Conservation (phyloP, 2,113 vertebrate genomes). For the Nothocercus nigrocapillus region DNA sequence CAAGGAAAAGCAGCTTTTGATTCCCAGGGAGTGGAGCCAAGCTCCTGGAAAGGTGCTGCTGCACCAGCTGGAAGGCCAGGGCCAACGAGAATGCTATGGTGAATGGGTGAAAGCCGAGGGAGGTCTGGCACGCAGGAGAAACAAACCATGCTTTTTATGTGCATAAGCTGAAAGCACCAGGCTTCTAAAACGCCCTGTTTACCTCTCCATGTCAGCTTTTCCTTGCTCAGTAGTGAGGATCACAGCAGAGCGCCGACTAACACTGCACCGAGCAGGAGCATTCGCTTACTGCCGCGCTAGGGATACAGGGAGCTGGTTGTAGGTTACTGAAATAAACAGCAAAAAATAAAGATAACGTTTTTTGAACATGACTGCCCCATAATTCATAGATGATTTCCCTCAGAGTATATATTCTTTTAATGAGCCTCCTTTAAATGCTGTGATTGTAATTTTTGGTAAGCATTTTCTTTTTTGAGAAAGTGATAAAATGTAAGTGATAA, state of each 20-base stretch:
- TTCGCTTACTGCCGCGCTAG: background rate
- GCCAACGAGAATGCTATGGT: rapidly evolving
- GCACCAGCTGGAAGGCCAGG: background rate
- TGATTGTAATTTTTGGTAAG: slow-evolving; percentile 56
- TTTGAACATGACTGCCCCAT: slow-evolving; percentile 8
- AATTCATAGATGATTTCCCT: slow-evolving; percentile 40
- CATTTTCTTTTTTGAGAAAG: slow-evolving; percentile 59
- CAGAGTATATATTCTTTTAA: slow-evolving; percentile 60
- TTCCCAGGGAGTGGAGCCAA: background rate
- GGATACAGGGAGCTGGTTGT: background rate
- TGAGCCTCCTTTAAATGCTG: slow-evolving; percentile 50
- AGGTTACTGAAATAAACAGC: background rate
- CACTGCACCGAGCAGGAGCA: background rate
- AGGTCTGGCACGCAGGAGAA: rapidly evolving
- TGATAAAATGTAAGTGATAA: slow-evolving; percentile 58
- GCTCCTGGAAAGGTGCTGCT: background rate
- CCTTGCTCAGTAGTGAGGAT: background rate
- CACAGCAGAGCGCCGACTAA: background rate
- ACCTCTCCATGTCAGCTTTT: background rate
- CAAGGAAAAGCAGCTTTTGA: background rate
- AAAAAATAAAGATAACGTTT: background rate
- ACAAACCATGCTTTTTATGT: background rate
- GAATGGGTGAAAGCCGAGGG: background rate
- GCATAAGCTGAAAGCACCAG: background rate
- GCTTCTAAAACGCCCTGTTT: background rate